Base-by-base conservation (phyloP, 2,888 invertebrate genomes). In the Hyposoter didymator region DNA sequence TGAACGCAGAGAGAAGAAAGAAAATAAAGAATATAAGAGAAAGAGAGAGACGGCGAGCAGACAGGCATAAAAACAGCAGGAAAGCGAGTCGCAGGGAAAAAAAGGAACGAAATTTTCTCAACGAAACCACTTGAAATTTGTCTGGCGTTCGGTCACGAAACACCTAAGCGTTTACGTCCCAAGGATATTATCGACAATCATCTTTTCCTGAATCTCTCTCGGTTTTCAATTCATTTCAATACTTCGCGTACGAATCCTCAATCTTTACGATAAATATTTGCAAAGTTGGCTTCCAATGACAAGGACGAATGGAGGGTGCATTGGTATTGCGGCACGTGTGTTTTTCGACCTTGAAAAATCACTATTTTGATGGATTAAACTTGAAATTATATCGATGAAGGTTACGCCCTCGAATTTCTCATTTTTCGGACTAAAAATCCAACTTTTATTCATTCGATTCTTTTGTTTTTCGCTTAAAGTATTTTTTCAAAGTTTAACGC, bases 91-190 rank as follows among this genome's bases (percentile, higher is more conserved):
- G 28, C 12, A 59, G 75, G 82, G 73, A 79, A 84, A 85, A 86
- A 82, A 69, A 52, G 19, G 69, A 59, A 64, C 2, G 19, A 14
- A 49, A 62, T 69, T 69, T 72, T 59, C 74, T 52, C 47, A 70
- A 78, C 69, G 70, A 79, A 89, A 86, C 66, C 6, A 72, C 72
- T 76, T 72, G 49, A 83, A 70, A 78, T 85, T 81, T 78, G 80
- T 81, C 80, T 43, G 76, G 39, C 85, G 85, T 69, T 59, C 78
- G 43, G 70, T 59, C 47, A 35, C 64, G 49, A 22, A 62, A n/a
- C 19, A 39, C 32, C 59, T 39, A 52, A n/a, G n/a, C 78, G 39
- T 72, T 82, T 4, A 72, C 59, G 59, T 14, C 28, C 14, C 5
- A 59, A 28, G 28, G 28, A 28, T 6, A 59, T 79, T 39, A 14